Evolutionary conservation across 2,113 vertebrate genomes (phyloP), one percentile per base, ranked within the genome.

Genomic region (Muntiacus muntjak): DNA sequence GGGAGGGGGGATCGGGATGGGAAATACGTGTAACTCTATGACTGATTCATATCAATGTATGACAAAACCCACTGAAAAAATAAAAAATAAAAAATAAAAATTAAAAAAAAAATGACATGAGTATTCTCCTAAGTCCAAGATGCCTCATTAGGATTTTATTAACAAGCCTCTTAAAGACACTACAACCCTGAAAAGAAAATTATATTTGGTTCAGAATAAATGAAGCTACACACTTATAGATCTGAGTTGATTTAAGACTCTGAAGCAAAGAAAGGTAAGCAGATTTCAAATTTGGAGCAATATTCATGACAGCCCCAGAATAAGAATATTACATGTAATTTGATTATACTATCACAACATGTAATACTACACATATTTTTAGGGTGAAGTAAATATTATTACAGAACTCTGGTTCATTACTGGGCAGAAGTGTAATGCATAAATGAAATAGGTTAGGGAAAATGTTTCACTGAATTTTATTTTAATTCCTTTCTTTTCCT

Each of bases 121-220:
- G 21, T 83, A 52, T 95, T 89, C 26, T 97, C 28, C 45, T 67
- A 90, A 52, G 26, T 96, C 19, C 13, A 90, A 74, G 52, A 57
- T 81, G 54, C n/a, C 43, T 82, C 28, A 55, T 62, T 93, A 87
- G 78, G 36, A 71, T 81, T 98, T 97, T 96, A 97, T 96, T 93
- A 97, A 94, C 85, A 54, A 97, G 13, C 1, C 74, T 97, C 87
- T 96, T 90, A 92, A 87, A 97, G 88, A 71, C 33, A 81, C 17
- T 90, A 16, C 40, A 21, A 92, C 26, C 79, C 36, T 58, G 76
- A 92, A 95, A 87, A 67, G 76, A 33, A 97, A 95, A 85, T 97
- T 95, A 89, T 9, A 82, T 95, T 96, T 97, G 47, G 33, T 93
- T 90, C 60, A 93, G 74, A 97, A 67, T 76, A 93, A 90, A 91